Base-by-base conservation (phyloP, 2,888 invertebrate genomes). In the Urechis unicinctus region DNA sequence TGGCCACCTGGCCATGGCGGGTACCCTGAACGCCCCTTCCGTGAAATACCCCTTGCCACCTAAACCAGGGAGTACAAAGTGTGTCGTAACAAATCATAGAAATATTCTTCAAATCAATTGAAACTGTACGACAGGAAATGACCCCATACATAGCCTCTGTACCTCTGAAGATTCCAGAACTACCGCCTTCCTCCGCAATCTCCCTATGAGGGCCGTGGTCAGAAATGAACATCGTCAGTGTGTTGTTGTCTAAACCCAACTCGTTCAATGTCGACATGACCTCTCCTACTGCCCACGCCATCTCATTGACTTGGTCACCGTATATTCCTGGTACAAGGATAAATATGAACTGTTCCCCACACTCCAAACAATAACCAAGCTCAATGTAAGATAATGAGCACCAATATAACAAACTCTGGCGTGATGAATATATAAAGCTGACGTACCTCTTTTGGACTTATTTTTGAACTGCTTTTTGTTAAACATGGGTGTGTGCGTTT, bases 401-500 rank as follows among this genome's bases (percentile, higher is more conserved):
- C n/a, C n/a, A n/a, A n/a, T n/a, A n/a, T n/a, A n/a, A n/a, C n/a
- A n/a, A n/a, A n/a, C n/a, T n/a, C n/a, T n/a, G n/a, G n/a, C n/a
- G n/a, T n/a, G n/a, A n/a, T n/a, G n/a, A n/a, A n/a, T n/a, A n/a
- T n/a, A n/a, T n/a, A n/a, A n/a, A n/a, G n/a, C n/a, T n/a, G n/a
- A n/a, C n/a, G n/a, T 53, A 61, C 61, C 61, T 55, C 59, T 29
- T 29, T 36, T 52, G 2, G 61, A 61, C 26, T 24, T 55, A 1
- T 48, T 48, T 17, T 44, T 55, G 48, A 61, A 60, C 6, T 41
- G 28, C 2, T 36, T 22, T 3, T 41, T 41, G 30, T 55, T 57
- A 48, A 58, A 56, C 61, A 61, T 61, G 26, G 61, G 60, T 1
- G 56, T 53, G 49, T 61, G 61, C 13, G 51, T 30, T 29, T 61